Conservation (phyloP, 2,113 vertebrate species). For the Cebidichthys violaceus region DNA sequence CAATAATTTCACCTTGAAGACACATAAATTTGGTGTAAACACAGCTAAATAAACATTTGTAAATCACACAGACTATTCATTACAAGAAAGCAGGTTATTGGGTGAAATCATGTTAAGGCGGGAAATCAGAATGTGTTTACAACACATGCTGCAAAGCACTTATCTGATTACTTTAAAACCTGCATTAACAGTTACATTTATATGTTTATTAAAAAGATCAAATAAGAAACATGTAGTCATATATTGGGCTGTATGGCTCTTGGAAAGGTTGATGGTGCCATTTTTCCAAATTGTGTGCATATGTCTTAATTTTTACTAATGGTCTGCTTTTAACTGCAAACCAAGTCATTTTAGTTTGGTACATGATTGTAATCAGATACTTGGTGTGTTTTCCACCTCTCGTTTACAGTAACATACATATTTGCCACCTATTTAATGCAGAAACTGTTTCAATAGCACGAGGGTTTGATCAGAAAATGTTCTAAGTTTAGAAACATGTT, state of each 20-base stretch:
- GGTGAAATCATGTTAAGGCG: not conserved
- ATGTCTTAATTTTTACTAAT: not conserved
- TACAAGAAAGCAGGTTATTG: not conserved
- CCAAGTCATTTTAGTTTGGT: too few relatives aligned
- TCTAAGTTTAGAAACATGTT: not conserved
- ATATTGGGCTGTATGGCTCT: not conserved
- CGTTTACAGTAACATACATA: conserved; percentile 1
- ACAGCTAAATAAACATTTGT: not conserved
- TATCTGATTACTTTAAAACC: not conserved
- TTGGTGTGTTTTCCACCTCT: not conserved
- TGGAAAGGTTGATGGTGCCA: not conserved
- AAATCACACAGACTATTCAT: not conserved
- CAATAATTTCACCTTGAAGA: not conserved
- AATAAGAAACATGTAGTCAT: not conserved
- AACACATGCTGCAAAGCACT: not conserved
- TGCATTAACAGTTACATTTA: not conserved
- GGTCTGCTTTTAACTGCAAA: not conserved
- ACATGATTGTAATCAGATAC: not conserved
- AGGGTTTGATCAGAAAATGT: not conserved
- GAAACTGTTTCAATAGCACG: not conserved
- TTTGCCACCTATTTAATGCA: not conserved
- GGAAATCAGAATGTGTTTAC: not conserved
- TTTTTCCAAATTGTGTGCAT: not conserved
- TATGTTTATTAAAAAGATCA: not conserved
- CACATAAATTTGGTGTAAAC: not conserved